Percentiles rank a stretch among this genome's conserved stretches.
Evolutionary conservation across 2,888 invertebrate species (phyloP).

Genomic region (Macrosiphum euphorbiae): DNA sequence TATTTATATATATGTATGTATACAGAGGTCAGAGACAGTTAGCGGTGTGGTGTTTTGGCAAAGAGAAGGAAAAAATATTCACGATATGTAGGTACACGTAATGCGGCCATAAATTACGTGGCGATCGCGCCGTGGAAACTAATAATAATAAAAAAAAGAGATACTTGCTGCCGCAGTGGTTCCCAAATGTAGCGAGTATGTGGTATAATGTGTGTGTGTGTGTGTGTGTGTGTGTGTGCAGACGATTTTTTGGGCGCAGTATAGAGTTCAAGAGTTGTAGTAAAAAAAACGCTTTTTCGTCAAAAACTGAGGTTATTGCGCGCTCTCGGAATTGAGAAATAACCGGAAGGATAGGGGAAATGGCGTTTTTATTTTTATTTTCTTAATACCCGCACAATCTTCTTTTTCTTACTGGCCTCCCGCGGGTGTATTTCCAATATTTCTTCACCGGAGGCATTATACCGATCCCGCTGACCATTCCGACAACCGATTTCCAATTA

Average conservation of each 20-base stretch:
- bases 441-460: not conserved
- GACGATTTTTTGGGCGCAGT: not conserved
- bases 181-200: not conserved
- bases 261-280: not conserved
- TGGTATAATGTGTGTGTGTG: not conserved
- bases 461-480: slow-evolving; percentile 1
- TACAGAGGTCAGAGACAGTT: not conserved
- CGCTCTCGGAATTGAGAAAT: not conserved
- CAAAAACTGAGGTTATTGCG: not conserved
- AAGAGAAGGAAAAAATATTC: slow-evolving; percentile 10
- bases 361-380: not conserved
- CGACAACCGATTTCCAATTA: slow-evolving; percentile 32
- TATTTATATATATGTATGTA: not conserved
- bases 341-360: not conserved
- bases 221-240: not conserved
- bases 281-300: not conserved
- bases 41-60: not conserved
- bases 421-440: slow-evolving; percentile 39
- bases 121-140: not conserved
- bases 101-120: slow-evolving; percentile 31
- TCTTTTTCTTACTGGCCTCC: not conserved
- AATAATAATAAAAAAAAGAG: slow-evolving; percentile 6
- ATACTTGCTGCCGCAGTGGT: not conserved
- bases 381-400: not conserved
- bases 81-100: slow-evolving; percentile 14